phyloP scores from a whole-genome alignment of 2,113 vertebrate species.

The Verasper variegatus region DNA sequence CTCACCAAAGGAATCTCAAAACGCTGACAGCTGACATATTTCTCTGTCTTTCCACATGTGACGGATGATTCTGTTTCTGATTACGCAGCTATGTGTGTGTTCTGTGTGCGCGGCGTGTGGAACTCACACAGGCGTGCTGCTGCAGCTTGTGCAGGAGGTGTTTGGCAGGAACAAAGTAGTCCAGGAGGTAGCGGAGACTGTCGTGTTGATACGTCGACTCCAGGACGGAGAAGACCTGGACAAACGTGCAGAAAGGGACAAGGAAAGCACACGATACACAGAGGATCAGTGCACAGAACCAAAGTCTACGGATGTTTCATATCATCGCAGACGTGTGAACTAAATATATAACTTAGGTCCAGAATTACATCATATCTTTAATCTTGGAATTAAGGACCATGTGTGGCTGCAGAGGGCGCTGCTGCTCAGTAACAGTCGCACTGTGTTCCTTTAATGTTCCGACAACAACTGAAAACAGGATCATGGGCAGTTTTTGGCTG shows the following conservation, averaged over 20 bases:
- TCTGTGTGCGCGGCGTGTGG: conserved; percentile 35
- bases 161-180: conserved; percentile 93
- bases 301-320: neutral
- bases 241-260: neutral
- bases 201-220: conserved; percentile 92
- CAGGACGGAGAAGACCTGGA: conserved; percentile 89
- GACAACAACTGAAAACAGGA: no score
- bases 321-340: no score
- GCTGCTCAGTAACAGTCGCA: no score
- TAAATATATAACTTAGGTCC: no score
- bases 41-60: neutral
- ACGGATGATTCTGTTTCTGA: neutral
- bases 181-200: conserved; percentile 90
- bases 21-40: neutral
- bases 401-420: no score
- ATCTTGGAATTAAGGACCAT: no score
- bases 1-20: neutral
- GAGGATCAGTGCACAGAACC: neutral
- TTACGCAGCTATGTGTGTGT: neutral
- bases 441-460: no score
- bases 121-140: conserved; percentile 93
- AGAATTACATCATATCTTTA: no score
- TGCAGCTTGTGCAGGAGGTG: conserved; percentile 92
- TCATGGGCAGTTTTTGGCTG: no score
- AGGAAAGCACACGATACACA: neutral